phyloP scores from a whole-genome alignment of 2,113 vertebrate genomes.

The Tachycineta bicolor region DNA sequence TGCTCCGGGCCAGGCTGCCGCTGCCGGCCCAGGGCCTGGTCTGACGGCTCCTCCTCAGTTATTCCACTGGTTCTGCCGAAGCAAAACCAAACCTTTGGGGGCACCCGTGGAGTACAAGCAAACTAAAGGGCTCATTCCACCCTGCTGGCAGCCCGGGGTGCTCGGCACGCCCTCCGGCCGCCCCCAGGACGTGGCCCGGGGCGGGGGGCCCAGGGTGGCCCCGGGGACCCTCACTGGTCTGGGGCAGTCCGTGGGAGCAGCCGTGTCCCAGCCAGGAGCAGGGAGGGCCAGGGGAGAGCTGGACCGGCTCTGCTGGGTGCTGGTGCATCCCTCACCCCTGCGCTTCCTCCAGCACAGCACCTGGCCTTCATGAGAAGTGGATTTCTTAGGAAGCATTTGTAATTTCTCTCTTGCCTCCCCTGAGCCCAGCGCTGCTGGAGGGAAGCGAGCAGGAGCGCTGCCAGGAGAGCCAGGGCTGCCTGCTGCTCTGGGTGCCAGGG shows the following conservation, averaged over 20 bases:
- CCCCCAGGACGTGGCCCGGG: rapidly evolving
- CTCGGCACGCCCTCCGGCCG: rapidly evolving
- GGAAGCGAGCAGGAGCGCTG: background rate
- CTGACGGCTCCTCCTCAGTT: rapidly evolving
- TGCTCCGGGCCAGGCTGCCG: too few relatives aligned
- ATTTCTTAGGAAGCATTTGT: conserved; percentile 52
- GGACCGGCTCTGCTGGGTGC: background rate
- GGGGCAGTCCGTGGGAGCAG: background rate
- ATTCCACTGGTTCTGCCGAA: rapidly evolving
- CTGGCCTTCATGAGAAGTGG: background rate
- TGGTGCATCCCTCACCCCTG: background rate
- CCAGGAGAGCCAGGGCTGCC: background rate
- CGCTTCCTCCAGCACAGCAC: background rate
- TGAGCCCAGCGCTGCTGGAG: background rate
- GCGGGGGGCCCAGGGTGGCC: too few relatives aligned
- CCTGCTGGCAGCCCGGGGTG: rapidly evolving
- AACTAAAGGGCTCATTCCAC: rapidly evolving
- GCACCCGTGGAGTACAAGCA: background rate
- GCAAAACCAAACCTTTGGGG: rapidly evolving
- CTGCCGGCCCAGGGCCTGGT: rapidly evolving
- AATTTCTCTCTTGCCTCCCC: background rate
- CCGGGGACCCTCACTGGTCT: too few relatives aligned
- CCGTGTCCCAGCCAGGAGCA: rapidly evolving
- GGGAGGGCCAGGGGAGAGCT: background rate
- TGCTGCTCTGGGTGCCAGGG: background rate